A percentile compares a stretch with the other conserved stretches of the same genome.
These are phyloP conservation scores for Crepidodera aurea DNA, from an alignment of 2,888 invertebrate species.

Conservation along the genomic window DNA sequence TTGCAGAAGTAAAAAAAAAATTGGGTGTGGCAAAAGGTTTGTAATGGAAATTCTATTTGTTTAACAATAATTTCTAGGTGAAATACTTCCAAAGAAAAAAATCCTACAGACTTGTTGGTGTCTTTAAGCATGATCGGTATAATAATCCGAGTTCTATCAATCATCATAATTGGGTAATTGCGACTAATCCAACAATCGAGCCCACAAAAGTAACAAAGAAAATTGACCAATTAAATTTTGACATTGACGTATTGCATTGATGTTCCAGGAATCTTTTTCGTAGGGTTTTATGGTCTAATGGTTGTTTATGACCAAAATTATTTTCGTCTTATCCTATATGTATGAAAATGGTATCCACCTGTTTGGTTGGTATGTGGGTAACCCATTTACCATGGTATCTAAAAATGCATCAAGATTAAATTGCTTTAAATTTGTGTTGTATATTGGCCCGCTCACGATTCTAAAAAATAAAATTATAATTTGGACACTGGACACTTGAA, in stretches of 20 bases:
- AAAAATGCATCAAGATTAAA: too few species aligned
- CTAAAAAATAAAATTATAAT: too few species aligned
- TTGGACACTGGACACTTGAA: too few species aligned
- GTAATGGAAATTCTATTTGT: too few species aligned
- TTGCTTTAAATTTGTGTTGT: too few species aligned
- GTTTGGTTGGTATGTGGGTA: conserved; percentile 1
- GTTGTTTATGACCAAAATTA: conserved; percentile 27
- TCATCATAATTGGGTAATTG: conserved; percentile 37
- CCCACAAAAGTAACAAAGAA: conserved; percentile 32
- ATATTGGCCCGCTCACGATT: too few species aligned
- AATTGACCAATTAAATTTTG: conserved; percentile 35
- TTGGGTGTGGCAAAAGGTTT: too few species aligned
- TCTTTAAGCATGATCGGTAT: neutral
- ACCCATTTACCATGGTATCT: neutral
- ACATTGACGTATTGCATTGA: conserved; percentile 36
- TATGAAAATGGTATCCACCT: conserved; percentile 9
- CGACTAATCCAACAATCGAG: conserved; percentile 28
- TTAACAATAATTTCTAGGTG: too few species aligned
- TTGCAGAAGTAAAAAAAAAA: too few species aligned
- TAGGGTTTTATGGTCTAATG: conserved; percentile 10
- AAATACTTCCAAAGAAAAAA: too few species aligned
- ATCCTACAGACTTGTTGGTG: neutral
- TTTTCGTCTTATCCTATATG: neutral
- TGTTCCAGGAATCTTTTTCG: conserved; percentile 30
- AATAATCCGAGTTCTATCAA: conserved; percentile 29